Percentiles rank a stretch among this genome's conserved stretches.
Conservation (phyloP, 2,888 invertebrate genomes). For the Synanthedon andrenaeformis region DNA sequence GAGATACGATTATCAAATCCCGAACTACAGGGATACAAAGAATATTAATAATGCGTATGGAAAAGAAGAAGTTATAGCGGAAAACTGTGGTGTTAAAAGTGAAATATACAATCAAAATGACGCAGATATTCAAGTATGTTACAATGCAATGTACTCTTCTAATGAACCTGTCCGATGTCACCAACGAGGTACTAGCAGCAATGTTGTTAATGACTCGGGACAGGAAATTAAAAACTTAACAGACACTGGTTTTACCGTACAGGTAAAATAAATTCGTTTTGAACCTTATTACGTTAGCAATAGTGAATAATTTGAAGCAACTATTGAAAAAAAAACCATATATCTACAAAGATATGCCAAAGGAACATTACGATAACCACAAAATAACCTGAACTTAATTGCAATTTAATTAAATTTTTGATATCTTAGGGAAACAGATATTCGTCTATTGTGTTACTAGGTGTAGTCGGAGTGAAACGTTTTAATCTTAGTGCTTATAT, state of each 20-base stretch:
- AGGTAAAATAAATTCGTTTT: slow-evolving; percentile 27
- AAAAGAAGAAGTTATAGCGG: slow-evolving; percentile 34
- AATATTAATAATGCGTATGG: slow-evolving; percentile 48
- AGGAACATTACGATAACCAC: slow-evolving; percentile 26
- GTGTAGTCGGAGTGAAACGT: slow-evolving; percentile 26
- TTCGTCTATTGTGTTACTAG: slow-evolving; percentile 28
- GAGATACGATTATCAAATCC: slow-evolving; percentile 50
- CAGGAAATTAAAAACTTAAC: slow-evolving; percentile 32
- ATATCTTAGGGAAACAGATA: slow-evolving; percentile 35
- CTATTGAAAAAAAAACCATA: too few species aligned
- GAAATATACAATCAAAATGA: slow-evolving; percentile 25
- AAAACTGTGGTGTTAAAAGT: slow-evolving; percentile 31
- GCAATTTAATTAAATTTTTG: slow-evolving; percentile 46
- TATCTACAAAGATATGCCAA: background rate
- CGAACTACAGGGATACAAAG: slow-evolving; percentile 51
- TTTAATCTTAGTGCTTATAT: slow-evolving; percentile 4
- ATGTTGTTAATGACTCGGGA: slow-evolving; percentile 38
- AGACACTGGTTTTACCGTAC: slow-evolving; percentile 46
- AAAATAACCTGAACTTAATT: slow-evolving; percentile 58
- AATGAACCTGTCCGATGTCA: slow-evolving; percentile 43
- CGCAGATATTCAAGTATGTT: slow-evolving; percentile 34
- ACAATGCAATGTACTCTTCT: slow-evolving; percentile 34
- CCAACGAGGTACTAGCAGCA: slow-evolving; percentile 31
- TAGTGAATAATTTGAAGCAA: background rate
- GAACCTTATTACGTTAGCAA: background rate